Conservation (phyloP, 2,113 vertebrate species). For the Meles meles region DNA sequence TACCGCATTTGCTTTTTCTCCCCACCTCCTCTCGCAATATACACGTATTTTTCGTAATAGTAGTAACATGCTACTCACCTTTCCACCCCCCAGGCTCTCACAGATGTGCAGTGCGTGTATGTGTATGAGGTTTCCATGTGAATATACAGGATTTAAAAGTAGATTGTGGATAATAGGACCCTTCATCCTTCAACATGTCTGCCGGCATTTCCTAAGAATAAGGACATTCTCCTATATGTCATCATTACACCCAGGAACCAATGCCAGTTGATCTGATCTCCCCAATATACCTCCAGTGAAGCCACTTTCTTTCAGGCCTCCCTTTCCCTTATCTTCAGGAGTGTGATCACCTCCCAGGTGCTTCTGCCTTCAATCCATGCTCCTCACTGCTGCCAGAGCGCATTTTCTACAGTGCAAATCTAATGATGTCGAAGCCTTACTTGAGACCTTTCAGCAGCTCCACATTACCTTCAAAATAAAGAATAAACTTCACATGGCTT, state of each 20-base stretch:
- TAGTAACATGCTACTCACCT: neutral
- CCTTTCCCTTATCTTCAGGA: fast-evolving
- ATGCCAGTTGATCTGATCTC: neutral
- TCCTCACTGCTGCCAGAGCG: neutral
- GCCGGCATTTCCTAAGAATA: neutral
- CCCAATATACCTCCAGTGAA: neutral
- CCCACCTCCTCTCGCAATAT: neutral
- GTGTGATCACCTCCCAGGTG: too few relatives aligned
- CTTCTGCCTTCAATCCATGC: too few relatives aligned
- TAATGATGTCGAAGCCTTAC: neutral
- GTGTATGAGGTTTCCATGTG: neutral
- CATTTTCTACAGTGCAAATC: neutral
- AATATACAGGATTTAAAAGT: neutral
- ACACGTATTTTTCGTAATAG: neutral
- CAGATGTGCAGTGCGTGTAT: neutral
- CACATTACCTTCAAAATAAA: neutral
- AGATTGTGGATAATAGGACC: neutral
- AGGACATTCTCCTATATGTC: neutral
- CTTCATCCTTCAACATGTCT: neutral
- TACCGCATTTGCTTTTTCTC: neutral
- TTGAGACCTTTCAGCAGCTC: neutral
- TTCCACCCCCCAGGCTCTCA: neutral
- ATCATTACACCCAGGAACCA: neutral
- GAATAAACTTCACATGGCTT: neutral
- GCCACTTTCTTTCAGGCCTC: neutral